Conservation (phyloP, 2,888 invertebrate genomes). For the Congeria kusceri region DNA sequence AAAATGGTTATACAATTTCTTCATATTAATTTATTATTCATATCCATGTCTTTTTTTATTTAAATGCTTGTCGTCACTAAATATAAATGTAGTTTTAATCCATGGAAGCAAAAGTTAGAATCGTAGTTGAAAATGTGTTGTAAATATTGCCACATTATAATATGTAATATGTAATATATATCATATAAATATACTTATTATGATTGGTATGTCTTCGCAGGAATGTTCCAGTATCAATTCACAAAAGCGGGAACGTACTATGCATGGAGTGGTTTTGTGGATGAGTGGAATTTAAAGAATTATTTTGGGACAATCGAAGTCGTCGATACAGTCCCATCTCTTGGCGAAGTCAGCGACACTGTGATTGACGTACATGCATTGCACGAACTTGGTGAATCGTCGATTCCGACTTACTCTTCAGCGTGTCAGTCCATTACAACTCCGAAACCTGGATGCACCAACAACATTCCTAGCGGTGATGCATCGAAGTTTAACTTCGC, state of each 20-base stretch:
- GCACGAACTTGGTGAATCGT: slow-evolving; percentile 53
- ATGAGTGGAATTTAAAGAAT: slow-evolving; percentile 52
- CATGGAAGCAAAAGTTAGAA: no score
- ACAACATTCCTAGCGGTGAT: slow-evolving; percentile 45
- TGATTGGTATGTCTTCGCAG: no score
- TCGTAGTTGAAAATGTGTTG: no score
- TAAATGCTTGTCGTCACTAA: no score
- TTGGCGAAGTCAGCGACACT: slow-evolving; percentile 36
- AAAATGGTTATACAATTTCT: slow-evolving; percentile 56
- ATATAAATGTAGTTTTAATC: no score
- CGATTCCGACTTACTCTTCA: slow-evolving; percentile 53
- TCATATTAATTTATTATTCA: no score
- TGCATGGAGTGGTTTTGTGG: slow-evolving; percentile 76
- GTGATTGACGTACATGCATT: slow-evolving; percentile 37
- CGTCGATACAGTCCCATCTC: slow-evolving; percentile 18
- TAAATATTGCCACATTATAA: no score
- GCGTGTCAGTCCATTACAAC: slow-evolving; percentile 54
- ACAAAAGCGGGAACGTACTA: slow-evolving; percentile 66
- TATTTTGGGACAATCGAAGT: slow-evolving; percentile 51
- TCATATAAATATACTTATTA: no score
- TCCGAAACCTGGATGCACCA: slow-evolving; percentile 58
- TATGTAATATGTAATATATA: no score
- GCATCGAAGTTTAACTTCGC: slow-evolving; percentile 65
- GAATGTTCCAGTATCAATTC: slow-evolving; percentile 65
- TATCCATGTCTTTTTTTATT: no score